Base-by-base conservation (phyloP, 2,113 vertebrate genomes). In the Serranochromis macrocephalus region DNA sequence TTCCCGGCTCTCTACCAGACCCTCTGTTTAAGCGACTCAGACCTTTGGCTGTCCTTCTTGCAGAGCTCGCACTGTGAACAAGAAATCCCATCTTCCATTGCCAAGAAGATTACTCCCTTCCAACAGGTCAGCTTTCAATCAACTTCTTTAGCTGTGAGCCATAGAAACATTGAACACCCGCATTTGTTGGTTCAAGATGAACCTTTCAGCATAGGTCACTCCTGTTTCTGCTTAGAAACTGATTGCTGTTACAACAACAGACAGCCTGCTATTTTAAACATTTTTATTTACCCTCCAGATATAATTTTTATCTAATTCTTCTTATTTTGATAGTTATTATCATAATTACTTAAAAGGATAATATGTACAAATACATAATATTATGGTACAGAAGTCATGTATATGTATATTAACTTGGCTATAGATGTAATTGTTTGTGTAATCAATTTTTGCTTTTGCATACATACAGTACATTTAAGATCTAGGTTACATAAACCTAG, bases 31-130 rank as follows among this genome's bases (percentile, higher is more conserved):
- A 97, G 97, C 88, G 97, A 99, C 88, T 95, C 94, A 78, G 96
- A 96, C 91, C 95, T 99, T 80, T 99, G 99, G 99, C 95, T 92
- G 78, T 85, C 96, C 89, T 99, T 98, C 93, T 97, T 97, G 47
- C 97, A 94, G 87, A 98, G 97, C 92, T 98, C 97, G 42, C 79
- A 93, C 58, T 99, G 98, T 95, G 99, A 99, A 85, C 98, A 98
- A 94, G 97, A 98, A 85, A 97, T 99, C 90, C 98, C 98, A 9
- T 90, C 96, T 29, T 45, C 96, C 88, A 83, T 98, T 93, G 88
- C 93, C 89, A 98, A 97, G 93, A 98, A 97, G 93, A 96, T 98
- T 91, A 97, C 97, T 58, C 95, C 97, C 75, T 99, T 99, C 96
- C 98, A 99, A 93, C 98, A 99, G 98, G 98, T 99, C 95, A 95